These are phyloP conservation scores for Lithophane semibrunnea DNA, from an alignment of 2,888 invertebrate species.

Conservation along the genomic window DNA sequence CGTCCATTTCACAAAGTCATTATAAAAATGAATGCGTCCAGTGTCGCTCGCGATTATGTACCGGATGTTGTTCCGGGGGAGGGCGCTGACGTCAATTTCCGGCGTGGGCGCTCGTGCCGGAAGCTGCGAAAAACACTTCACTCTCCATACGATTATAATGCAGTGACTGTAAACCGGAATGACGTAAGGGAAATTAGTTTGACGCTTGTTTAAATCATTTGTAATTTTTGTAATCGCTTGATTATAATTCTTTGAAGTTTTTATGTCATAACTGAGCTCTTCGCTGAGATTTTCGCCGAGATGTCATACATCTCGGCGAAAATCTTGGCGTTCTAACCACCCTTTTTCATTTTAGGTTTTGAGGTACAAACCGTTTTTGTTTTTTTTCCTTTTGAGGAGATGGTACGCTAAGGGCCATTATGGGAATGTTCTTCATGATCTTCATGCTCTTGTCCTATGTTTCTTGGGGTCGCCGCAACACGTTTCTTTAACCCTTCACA, in stretches of 20 bases:
- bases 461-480: neutral
- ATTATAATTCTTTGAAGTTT: conserved; percentile 1
- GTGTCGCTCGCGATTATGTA: conserved; percentile 78
- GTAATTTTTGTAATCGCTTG: conserved; percentile 5
- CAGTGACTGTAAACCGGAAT: conserved; percentile 57
- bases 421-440: neutral
- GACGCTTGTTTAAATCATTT: conserved; percentile 38
- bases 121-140: conserved; percentile 76
- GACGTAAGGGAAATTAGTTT: conserved; percentile 63
- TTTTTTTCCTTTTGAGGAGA: too few relatives aligned
- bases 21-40: conserved; percentile 78
- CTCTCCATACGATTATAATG: conserved; percentile 72
- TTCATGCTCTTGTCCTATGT: neutral
- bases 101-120: conserved; percentile 75
- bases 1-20: conserved; percentile 64
- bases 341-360: too few relatives aligned
- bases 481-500: neutral
- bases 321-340: too few relatives aligned
- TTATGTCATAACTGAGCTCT: neutral
- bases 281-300: too few relatives aligned
- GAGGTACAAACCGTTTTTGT: neutral
- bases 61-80: conserved; percentile 80
- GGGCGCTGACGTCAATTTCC: conserved; percentile 83
- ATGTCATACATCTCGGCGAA: too few relatives aligned
- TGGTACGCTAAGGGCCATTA: too few relatives aligned